Evolutionary conservation across 2,888 invertebrate species (phyloP).

Genomic region (Altica lythri): DNA sequence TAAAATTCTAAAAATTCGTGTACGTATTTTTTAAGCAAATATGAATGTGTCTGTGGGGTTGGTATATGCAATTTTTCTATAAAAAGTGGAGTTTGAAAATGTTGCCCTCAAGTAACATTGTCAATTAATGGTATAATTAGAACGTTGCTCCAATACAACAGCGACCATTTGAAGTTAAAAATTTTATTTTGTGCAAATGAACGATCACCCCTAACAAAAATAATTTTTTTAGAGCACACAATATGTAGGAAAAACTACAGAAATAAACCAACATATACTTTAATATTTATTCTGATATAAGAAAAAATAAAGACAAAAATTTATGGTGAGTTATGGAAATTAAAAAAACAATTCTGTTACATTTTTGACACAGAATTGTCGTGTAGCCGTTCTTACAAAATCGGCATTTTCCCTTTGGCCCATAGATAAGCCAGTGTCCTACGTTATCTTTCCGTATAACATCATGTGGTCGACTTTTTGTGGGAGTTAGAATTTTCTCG

Average conservation of each 20-base stretch:
- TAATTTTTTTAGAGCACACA: not conserved
- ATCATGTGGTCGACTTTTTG: not conserved
- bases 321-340: not conserved
- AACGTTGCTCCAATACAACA: too few species aligned
- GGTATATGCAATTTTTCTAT: too few species aligned
- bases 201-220: too few species aligned
- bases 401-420: not conserved
- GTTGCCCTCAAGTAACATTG: too few species aligned
- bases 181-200: too few species aligned
- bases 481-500: too few species aligned
- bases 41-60: too few species aligned
- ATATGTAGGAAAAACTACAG: not conserved
- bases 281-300: not conserved
- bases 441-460: not conserved
- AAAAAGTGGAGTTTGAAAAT: too few species aligned
- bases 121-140: too few species aligned
- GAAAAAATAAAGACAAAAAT: not conserved
- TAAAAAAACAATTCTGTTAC: not conserved
- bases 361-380: constrained; percentile 1
- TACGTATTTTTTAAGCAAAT: too few species aligned
- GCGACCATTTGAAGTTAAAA: too few species aligned
- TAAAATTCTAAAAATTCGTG: not conserved
- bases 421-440: not conserved
- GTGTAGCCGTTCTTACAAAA: constrained; percentile 3
- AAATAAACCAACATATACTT: too few species aligned